These are phyloP conservation scores for Chironomus tentans DNA, from an alignment of 2,888 invertebrate species.

Conservation along the genomic window DNA sequence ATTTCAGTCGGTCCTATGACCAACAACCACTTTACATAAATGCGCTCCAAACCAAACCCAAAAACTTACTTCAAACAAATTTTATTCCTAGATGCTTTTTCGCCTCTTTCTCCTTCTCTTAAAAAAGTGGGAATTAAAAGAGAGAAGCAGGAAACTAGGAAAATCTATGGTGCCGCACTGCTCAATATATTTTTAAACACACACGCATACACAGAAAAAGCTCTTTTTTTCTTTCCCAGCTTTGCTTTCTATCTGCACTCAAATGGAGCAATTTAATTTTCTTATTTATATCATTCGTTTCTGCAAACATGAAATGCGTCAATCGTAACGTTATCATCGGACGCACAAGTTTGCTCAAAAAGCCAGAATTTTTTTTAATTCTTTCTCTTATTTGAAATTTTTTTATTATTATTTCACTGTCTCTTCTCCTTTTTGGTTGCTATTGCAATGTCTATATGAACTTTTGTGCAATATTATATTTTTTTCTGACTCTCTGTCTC, in stretches of 20 bases:
- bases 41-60: no score
- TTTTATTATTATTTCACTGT: not conserved
- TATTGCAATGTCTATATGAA: no score
- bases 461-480: no score
- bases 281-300: conserved; percentile 22
- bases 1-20: no score
- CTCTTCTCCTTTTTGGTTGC: no score
- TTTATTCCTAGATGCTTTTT: not conserved
- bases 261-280: conserved; percentile 22
- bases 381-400: not conserved
- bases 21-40: no score
- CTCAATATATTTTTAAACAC: no score
- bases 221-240: not conserved
- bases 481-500: no score
- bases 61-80: no score
- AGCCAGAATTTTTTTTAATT: not conserved
- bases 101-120: not conserved
- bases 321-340: not conserved
- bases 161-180: no score
- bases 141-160: not conserved
- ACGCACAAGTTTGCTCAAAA: not conserved
- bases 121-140: not conserved
- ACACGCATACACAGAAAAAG: not conserved
- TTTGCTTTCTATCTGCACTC: not conserved
- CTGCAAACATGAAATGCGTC: not conserved